A percentile compares a stretch with the other conserved stretches of the same genome.
These are phyloP conservation scores for Pseudeuparius sepicola DNA, from an alignment of 2,888 invertebrate species.

Conservation along the genomic window DNA sequence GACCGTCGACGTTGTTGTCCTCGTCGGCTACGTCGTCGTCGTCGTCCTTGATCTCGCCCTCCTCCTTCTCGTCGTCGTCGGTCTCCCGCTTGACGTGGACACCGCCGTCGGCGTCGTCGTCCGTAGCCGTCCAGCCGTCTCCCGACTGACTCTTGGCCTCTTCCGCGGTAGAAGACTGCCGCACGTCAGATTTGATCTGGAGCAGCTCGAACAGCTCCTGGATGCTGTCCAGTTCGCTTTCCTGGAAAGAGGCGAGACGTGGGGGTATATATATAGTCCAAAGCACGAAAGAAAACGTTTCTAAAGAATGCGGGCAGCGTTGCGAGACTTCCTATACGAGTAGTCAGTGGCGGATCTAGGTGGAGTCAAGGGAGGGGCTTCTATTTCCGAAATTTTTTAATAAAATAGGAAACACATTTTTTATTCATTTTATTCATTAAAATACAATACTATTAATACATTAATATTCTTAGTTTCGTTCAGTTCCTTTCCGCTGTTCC, in stretches of 20 bases:
- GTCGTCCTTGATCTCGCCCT: conserved; percentile 40
- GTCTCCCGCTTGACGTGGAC: conserved; percentile 31
- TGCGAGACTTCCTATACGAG: too few species aligned
- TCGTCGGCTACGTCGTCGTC: conserved; percentile 39
- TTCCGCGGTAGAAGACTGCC: conserved; percentile 44
- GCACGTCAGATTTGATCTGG: conserved; percentile 76
- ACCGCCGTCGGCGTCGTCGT: conserved; percentile 29
- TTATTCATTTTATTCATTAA: too few species aligned
- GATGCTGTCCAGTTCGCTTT: conserved; percentile 70
- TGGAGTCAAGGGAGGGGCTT: too few species aligned
- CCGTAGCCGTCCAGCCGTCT: conserved; percentile 42
- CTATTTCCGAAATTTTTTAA: too few species aligned
- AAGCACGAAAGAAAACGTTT: too few species aligned
- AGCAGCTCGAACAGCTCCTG: conserved; percentile 73
- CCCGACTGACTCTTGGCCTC: conserved; percentile 34
- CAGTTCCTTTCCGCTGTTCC: too few species aligned
- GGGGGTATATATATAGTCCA: too few species aligned
- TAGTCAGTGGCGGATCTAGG: too few species aligned
- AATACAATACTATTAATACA: too few species aligned
- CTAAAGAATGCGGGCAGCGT: too few species aligned
- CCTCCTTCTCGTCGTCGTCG: conserved; percentile 42
- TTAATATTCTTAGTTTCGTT: too few species aligned
- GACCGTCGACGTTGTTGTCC: conserved; percentile 38
- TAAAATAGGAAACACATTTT: too few species aligned
- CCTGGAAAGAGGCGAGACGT: conserved; percentile 43